These are phyloP conservation scores for Spheniscus humboldti DNA, from an alignment of 2,797 vertebrate species.

Conservation along the genomic window DNA sequence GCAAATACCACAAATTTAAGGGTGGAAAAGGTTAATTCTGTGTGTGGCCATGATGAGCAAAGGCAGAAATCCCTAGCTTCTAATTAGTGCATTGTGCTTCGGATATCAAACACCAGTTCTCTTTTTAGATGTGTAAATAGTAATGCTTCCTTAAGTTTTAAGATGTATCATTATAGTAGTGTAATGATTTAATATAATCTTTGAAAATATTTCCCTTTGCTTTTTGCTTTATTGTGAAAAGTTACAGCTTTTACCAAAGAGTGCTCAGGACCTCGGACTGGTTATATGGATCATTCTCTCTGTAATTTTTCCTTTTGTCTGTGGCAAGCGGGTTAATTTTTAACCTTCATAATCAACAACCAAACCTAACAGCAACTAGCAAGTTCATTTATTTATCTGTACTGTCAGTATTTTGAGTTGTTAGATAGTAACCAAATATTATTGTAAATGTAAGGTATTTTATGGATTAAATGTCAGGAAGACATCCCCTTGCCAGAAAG, in stretches of 20 bases:
- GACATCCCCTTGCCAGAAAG: rapidly evolving
- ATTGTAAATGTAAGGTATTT: neutral
- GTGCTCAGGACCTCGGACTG: neutral
- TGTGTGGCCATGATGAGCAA: neutral
- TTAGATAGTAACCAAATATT: neutral
- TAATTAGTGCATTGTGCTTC: neutral
- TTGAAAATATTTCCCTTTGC: neutral
- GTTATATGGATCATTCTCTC: neutral
- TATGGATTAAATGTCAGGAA: neutral
- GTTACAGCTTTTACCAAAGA: neutral
- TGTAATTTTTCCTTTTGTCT: neutral
- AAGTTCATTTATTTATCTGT: neutral
- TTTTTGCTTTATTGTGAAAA: neutral
- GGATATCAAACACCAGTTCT: neutral
- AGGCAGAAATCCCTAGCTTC: neutral
- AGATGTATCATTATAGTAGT: neutral
- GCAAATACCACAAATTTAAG: neutral
- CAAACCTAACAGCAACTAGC: neutral
- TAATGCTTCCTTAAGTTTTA: neutral
- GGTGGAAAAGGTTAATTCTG: neutral
- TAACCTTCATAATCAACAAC: neutral
- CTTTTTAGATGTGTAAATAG: neutral
- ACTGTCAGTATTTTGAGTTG: neutral
- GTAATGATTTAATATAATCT: neutral
- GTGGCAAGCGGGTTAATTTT: neutral